These are phyloP conservation scores for Mustela lutreola DNA, from an alignment of 2,113 vertebrate species.

Conservation along the genomic window DNA sequence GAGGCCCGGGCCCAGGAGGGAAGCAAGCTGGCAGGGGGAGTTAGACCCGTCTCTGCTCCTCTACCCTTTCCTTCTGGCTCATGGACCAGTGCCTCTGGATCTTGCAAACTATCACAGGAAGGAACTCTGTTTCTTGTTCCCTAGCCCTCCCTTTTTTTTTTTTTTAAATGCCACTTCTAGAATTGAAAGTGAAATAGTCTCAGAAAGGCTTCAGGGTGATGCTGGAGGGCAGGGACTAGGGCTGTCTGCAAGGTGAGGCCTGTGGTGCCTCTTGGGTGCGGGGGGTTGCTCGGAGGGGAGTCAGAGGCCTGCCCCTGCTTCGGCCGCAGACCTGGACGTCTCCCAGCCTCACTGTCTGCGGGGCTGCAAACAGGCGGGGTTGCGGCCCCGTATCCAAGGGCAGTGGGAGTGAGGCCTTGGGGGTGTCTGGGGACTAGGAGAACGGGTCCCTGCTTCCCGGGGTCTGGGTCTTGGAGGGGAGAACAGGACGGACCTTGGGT, in stretches of 20 bases:
- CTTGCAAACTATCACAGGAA: not conserved
- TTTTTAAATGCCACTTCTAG: not conserved
- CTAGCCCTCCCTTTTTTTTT: not conserved
- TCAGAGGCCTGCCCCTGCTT: not conserved
- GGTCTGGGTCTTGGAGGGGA: not conserved
- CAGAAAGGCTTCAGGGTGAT: not conserved
- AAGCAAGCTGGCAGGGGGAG: not conserved
- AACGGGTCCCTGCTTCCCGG: not conserved
- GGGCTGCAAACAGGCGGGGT: not conserved
- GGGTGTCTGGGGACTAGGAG: not conserved
- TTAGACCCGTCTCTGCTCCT: not conserved
- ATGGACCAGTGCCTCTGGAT: not conserved
- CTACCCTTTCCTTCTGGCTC: not conserved
- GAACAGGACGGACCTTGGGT: not conserved
- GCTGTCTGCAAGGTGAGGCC: not conserved
- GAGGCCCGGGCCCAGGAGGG: not conserved
- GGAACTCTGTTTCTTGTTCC: not conserved
- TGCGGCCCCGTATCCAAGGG: not conserved
- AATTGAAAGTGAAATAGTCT: not conserved
- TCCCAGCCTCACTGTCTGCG: not conserved
- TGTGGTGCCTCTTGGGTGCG: not conserved
- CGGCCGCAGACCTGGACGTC: not conserved
- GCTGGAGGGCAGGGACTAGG: not conserved
- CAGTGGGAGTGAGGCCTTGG: not conserved
- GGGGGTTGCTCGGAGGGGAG: not conserved